Conservation (phyloP, 1,140 invertebrate species). For the Aleiodes sp. region DNA sequence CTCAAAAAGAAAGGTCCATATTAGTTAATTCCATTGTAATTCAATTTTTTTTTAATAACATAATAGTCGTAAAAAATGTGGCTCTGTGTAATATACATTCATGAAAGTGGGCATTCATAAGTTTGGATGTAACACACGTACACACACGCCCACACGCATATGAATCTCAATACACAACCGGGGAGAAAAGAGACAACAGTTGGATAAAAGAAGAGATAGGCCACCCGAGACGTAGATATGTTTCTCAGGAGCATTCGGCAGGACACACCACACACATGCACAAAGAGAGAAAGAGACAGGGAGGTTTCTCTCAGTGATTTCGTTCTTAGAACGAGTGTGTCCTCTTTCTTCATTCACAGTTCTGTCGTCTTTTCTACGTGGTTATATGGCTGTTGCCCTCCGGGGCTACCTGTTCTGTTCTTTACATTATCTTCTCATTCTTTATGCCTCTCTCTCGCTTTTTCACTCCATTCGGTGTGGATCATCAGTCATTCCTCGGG, state of each 20-base stretch:
- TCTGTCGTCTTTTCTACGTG: neutral
- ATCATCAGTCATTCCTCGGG: conserved; percentile 59
- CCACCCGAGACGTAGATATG: conserved; percentile 40
- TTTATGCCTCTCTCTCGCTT: neutral
- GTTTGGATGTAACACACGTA: neutral
- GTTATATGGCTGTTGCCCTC: conserved; percentile 36
- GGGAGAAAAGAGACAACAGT: neutral
- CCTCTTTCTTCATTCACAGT: conserved; percentile 42
- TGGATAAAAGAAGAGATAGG: conserved; percentile 19
- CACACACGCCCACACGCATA: neutral
- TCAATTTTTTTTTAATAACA: neutral
- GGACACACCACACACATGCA: conserved; percentile 4
- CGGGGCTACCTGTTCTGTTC: conserved; percentile 45
- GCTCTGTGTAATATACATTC: neutral
- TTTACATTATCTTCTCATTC: conserved; percentile 2
- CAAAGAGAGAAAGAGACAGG: too few species aligned
- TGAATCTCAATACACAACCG: conserved; percentile 8
- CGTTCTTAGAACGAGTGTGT: conserved; percentile 42
- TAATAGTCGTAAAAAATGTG: neutral
- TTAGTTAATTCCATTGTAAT: conserved; percentile 1
- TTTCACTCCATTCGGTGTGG: conserved; percentile 30
- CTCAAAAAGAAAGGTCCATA: neutral
- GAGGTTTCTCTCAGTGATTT: conserved; percentile 8
- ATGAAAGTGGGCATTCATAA: neutral
- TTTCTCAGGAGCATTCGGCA: conserved; percentile 36